phyloP scores from a whole-genome alignment of 1,140 invertebrate species.

The Leptinotarsa undecemlineata region DNA sequence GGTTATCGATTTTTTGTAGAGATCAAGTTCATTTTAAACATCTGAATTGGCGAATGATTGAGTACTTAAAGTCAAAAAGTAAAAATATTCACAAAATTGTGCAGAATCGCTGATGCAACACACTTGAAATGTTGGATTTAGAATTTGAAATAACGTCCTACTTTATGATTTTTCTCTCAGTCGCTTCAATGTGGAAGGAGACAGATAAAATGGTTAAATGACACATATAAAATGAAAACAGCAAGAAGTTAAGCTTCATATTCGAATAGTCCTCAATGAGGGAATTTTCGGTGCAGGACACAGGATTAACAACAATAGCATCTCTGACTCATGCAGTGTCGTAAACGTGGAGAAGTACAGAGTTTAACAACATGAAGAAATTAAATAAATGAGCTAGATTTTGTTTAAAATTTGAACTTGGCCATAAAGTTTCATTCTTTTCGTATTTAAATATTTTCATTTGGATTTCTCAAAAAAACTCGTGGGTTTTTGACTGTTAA shows the following conservation, averaged over 20 bases:
- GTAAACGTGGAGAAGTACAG: background rate
- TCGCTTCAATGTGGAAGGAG: background rate
- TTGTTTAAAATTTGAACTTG: too few relatives aligned
- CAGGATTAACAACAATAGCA: conserved; percentile 7
- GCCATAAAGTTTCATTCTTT: too few relatives aligned
- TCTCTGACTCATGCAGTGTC: background rate
- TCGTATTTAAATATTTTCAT: too few relatives aligned
- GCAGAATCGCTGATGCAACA: background rate
- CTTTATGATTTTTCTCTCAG: background rate
- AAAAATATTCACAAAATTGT: conserved; percentile 7
- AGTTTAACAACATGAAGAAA: background rate
- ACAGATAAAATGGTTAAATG: background rate
- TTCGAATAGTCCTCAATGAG: conserved; percentile 12
- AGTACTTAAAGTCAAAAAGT: too few relatives aligned
- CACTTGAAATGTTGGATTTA: background rate
- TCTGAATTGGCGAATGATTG: too few relatives aligned
- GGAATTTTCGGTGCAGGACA: conserved; percentile 11
- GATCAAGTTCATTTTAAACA: too few relatives aligned
- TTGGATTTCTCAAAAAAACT: too few relatives aligned
- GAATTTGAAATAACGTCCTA: background rate
- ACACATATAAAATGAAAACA: conserved; percentile 10
- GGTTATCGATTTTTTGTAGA: too few relatives aligned
- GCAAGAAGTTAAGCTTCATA: conserved; percentile 22
- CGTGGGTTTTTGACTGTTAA: too few relatives aligned
- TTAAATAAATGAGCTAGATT: too few relatives aligned